phyloP scores from a whole-genome alignment of 2,113 vertebrate genomes.

The Aramus guarauna region DNA sequence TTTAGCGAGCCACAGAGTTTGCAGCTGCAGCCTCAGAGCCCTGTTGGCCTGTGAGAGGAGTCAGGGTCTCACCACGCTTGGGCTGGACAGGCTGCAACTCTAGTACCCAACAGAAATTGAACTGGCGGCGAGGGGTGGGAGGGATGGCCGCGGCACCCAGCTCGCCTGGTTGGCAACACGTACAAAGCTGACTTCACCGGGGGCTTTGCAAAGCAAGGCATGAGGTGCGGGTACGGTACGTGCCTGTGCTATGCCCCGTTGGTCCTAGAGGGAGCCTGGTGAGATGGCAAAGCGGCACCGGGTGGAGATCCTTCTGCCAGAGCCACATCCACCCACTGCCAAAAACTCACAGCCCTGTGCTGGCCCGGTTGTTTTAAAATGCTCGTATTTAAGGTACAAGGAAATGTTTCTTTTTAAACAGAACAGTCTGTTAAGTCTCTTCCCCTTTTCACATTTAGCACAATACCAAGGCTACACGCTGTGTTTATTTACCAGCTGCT shows the following conservation, averaged over 20 bases:
- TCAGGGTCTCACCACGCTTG: not conserved
- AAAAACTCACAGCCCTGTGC: not conserved
- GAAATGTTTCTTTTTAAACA: conserved; percentile 52
- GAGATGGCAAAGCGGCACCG: rapidly evolving
- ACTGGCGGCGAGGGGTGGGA: not conserved
- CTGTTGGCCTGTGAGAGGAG: no score
- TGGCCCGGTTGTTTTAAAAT: not conserved
- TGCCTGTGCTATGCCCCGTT: rapidly evolving
- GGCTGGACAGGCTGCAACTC: not conserved
- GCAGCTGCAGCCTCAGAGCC: not conserved
- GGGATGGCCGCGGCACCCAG: rapidly evolving
- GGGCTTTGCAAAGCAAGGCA: not conserved
- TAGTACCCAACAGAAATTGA: rapidly evolving
- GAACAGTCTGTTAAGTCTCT: conserved; percentile 42
- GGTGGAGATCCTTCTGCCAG: not conserved
- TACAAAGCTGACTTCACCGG: rapidly evolving
- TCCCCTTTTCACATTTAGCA: conserved; percentile 48
- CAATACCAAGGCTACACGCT: not conserved
- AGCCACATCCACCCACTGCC: rapidly evolving
- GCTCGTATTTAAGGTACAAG: not conserved
- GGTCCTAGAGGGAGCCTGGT: not conserved
- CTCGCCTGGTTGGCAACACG: not conserved
- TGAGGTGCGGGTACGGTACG: rapidly evolving
- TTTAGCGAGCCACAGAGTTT: not conserved
- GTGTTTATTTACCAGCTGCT: conserved; percentile 33